Conservation (phyloP, 2,888 invertebrate species). For the Chrysotoxum bicinctum region DNA sequence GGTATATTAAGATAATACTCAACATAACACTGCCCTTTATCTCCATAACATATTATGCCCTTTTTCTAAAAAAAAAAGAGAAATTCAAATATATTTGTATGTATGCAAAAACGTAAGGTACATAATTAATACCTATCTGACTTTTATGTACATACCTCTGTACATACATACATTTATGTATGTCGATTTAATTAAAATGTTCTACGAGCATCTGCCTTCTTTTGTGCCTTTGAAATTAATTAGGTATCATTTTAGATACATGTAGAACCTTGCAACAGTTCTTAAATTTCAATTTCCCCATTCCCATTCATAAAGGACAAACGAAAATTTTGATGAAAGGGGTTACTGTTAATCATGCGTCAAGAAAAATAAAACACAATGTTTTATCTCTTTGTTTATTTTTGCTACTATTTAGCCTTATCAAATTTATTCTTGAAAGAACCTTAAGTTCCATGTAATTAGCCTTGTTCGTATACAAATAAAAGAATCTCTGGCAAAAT, state of each 20-base stretch:
- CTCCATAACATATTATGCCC: no score
- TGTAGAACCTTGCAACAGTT: neutral
- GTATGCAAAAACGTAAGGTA: no score
- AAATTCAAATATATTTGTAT: no score
- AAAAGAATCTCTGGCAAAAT: neutral
- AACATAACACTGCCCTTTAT: no score
- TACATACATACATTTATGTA: no score
- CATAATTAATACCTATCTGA: no score
- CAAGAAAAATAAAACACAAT: neutral
- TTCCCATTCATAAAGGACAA: neutral
- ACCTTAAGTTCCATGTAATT: neutral
- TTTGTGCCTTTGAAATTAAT: no score
- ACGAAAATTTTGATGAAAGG: neutral
- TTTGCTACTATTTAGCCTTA: neutral
- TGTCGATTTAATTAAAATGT: neutral
- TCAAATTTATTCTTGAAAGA: neutral
- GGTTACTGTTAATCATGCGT: conserved; percentile 1
- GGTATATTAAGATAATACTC: no score
- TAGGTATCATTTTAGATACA: no score
- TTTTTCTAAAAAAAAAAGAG: no score
- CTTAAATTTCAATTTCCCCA: neutral
- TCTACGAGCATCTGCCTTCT: no score
- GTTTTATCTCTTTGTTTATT: neutral
- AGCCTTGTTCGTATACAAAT: neutral
- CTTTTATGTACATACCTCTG: no score